Percentiles rank a stretch among this genome's conserved stretches.
Conservation (phyloP, 2,113 vertebrate species). For the Acrocephalus arundinaceus region DNA sequence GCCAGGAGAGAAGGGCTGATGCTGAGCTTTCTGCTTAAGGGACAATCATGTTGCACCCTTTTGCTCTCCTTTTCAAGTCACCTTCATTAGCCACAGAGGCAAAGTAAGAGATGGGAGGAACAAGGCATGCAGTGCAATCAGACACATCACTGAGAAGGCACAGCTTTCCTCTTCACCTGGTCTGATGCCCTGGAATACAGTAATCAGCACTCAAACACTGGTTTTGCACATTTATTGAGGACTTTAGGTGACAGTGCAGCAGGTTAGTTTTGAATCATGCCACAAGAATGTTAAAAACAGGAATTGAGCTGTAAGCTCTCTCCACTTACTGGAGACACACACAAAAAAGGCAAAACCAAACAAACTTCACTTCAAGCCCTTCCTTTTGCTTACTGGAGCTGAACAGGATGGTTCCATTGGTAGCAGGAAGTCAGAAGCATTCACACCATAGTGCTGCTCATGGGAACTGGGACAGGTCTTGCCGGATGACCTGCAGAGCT, state of each 20-base stretch:
- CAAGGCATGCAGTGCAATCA: rapidly evolving
- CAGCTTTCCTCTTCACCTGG: neutral
- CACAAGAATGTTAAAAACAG: conserved; percentile 20
- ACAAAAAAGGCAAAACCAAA: neutral
- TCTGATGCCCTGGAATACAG: neutral
- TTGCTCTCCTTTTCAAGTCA: neutral
- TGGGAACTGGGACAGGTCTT: neutral
- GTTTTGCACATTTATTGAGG: conserved; percentile 50
- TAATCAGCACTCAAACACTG: conserved; percentile 13
- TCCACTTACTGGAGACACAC: neutral
- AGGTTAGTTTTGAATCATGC: conserved; percentile 3
- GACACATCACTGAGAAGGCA: neutral
- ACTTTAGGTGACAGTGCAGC: neutral
- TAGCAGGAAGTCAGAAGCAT: neutral
- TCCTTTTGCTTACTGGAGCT: neutral
- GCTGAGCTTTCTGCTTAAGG: neutral
- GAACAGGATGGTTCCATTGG: neutral
- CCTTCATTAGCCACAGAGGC: neutral
- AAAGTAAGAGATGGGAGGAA: neutral
- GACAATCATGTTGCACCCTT: neutral
- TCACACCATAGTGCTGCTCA: neutral
- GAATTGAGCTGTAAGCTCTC: neutral
- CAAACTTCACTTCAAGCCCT: neutral
- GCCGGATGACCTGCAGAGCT: neutral
- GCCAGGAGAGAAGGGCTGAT: neutral